Percentiles rank a stretch among this genome's conserved stretches.
Conservation (phyloP, 2,797 vertebrate genomes). For the Dendrocincla tyrannina region DNA sequence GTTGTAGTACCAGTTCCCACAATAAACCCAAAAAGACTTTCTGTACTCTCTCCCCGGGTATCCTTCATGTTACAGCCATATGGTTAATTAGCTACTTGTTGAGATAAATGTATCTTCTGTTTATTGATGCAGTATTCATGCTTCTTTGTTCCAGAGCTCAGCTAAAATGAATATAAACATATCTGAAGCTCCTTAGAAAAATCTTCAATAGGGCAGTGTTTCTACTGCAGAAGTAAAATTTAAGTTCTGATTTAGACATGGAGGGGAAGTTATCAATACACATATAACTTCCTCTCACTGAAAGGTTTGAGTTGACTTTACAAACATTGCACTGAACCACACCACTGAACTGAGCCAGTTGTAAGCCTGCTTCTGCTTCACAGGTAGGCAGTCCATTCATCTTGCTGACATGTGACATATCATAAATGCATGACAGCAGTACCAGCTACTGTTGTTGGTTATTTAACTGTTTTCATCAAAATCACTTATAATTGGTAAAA, state of each 20-base stretch:
- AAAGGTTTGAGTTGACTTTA: background rate
- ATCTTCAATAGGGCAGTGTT: background rate
- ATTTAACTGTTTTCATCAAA: background rate
- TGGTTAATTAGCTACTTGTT: background rate
- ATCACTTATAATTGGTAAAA: background rate
- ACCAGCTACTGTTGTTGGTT: background rate
- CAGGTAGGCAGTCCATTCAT: background rate
- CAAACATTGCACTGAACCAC: background rate
- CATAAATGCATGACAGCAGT: background rate
- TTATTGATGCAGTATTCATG: background rate
- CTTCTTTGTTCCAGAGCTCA: background rate
- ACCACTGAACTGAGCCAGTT: background rate
- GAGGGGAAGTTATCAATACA: background rate
- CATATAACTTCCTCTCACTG: background rate
- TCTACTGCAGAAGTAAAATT: background rate
- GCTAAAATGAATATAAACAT: background rate
- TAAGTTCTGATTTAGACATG: background rate
- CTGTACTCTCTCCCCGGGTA: background rate
- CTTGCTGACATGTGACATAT: rapidly evolving
- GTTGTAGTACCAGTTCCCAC: background rate
- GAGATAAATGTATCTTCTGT: background rate
- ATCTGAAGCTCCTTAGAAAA: background rate
- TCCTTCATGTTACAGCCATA: background rate
- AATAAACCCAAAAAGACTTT: background rate
- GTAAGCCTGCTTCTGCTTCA: background rate